Base-by-base conservation (phyloP, 2,888 invertebrate species). In the Schrankia costaestrigalis region DNA sequence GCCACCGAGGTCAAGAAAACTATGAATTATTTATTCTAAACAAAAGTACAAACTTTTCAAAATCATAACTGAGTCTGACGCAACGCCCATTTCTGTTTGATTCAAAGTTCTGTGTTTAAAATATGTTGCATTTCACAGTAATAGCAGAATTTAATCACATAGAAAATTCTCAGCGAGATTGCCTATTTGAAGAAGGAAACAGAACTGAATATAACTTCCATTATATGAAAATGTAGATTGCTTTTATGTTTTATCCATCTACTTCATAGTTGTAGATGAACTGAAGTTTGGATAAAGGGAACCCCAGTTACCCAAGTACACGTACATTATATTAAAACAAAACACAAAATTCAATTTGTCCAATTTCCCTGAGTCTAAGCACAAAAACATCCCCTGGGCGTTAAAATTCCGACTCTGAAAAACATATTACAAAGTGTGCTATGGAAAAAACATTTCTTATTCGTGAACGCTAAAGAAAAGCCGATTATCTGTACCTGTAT, bases 261-360 rank as follows among this genome's bases (percentile, higher is more conserved):
- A 34, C 34, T 22, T 22, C 29, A 23, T 9, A 41, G 28, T 37
- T 37, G 22, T 14, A 32, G 12, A 30, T 27, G n/a, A n/a, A 33
- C 23, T 25, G 17, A 13, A 21, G 9, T 15, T 31, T 28, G 5
- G 3, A 30, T 23, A 37, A 26, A 35, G 31, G 14, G n/a, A 34
- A 28, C 19, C 19, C 32, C 23, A 28, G 7, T 6, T 21, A 26
- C 9, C 21, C 31, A 39, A 30, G 24, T 27, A 29, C 35, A 34
- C 13, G 23, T 35, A 47, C 38, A 62, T 58, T 56, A 63, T 59
- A 61, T 63, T 61, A 54, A 65, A 63, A 71, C 67, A 65, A 67
- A 66, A 62, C 60, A 58, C 48, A 60, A 49, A 65, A 73, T 71
- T 73, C 66, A 63, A 68, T 71, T 67, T 68, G 64, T 61, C 57